Evolutionary conservation across 2,888 invertebrate genomes (phyloP), one percentile per base, ranked within the genome.

Genomic region (Pollenia griseotomentosa): DNA sequence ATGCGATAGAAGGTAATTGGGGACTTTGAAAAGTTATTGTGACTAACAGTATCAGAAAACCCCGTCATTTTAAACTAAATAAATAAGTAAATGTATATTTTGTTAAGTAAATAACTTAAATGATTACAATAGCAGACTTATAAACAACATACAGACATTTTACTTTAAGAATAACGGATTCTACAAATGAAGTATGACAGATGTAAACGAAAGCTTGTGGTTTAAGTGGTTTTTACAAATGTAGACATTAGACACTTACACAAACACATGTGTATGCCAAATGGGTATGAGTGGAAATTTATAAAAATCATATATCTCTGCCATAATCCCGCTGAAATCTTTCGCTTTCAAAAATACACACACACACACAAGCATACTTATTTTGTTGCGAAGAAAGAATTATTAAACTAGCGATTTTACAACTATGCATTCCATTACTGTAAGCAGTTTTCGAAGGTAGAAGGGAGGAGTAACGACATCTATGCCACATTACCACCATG

Each of bases 171-270:
- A 42, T 46, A 42, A 10, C 44, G 16, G 11, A 42, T 42, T 48
- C 40, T 10, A 48, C 57, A 59, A 19, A 10, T 75, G 44, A 44
- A 33, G 42, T 33, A 14, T n/a, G n/a, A 44, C 23, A 63, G n/a
- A 16, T 74, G 48, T 53, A 46, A 57, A 40, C 9, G 23, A 40
- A 57, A 68, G 33, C 66, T 68, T 57, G 66, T 16, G 57, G 57
- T 78, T 40, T 75, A 40, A 16, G 75, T 63, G 51, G 42, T 42
- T 40, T 71, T 55, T 9, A n/a, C 51, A 51, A 70, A 73, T 4
- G 23, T 33, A 33, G 33, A 68, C 11, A 51, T 23, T 33, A 6
- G 0, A 33, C 6, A 33, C 33, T 46, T 46, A 19, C 46, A 59
- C 42, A 33, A 5, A 59, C 2, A 44, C 16, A 44, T 11, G 12